Base-by-base conservation (phyloP, 1,140 invertebrate genomes). In the Drosophila bipectinata region DNA sequence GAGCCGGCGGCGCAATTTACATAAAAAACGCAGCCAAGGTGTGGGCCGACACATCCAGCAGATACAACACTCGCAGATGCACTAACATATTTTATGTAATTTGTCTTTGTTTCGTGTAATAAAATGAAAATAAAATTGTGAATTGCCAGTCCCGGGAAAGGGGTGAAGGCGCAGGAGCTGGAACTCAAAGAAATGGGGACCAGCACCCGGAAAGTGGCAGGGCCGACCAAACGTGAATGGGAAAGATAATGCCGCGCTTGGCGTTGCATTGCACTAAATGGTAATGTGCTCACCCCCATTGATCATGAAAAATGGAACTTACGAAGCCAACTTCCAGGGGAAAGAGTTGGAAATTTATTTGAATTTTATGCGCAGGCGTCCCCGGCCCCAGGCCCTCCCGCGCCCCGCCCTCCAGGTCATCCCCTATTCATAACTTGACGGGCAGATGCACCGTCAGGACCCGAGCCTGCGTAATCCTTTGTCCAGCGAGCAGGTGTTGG, bases 71-170 rank as follows among this genome's bases (percentile, higher is more conserved):
- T 53, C 49, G 9, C 41, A 69, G 63, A 69, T 69, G 61, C 12
- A 37, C 61, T 34, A 68, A 72, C 81, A 89, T 90, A 90, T 90
- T 90, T 90, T 79, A 90, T 87, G 85, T 90, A 90, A 90, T 90
- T 90, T 90, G 85, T 90, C 85, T 90, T 90, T 87, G 83, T 90
- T 81, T 81, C 87, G 64, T 90, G 87, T 90, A 90, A 90, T 90
- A 87, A 90, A 89, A 89, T 71, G 78, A 79, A 89, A 84, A 80
- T 89, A 77, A 89, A 90, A 88, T 79, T 77, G 76, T 83, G 79
- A 82, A 88, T 79, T 63, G 72, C 69, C 69, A 49, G 49, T 64
- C 51, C 66, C 45, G 59, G 28, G 26, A 45, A 66, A 59, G 53
- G 52, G 59, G 54, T 62, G 51, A 57, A 30, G 53, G 62, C 45